phyloP scores from a whole-genome alignment of 92 coral and sea anemone species.

The Epizoanthus scotinus region DNA sequence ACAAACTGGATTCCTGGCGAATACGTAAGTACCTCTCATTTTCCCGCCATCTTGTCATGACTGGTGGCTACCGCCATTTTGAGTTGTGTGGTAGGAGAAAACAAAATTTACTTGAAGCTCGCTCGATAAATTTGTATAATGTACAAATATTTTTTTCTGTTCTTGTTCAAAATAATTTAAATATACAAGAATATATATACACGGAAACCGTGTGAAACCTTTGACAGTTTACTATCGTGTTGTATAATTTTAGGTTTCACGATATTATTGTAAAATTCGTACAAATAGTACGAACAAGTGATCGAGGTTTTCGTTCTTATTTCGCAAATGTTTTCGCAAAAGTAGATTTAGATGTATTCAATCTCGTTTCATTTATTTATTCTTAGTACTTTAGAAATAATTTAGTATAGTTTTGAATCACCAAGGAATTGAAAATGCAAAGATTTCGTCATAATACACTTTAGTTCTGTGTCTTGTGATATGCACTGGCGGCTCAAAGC shows the following conservation, averaged over 20 bases:
- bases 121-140: constrained; percentile 18
- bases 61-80: constrained; percentile 35
- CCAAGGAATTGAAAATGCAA: constrained; percentile 42
- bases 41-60: constrained; percentile 38
- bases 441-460: not conserved
- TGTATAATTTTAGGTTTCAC: constrained; percentile 8
- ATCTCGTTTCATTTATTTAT: constrained; percentile 14
- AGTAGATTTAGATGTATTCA: not conserved
- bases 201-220: not conserved
- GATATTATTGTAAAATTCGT: not conserved
- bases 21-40: constrained; percentile 31
- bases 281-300: not conserved
- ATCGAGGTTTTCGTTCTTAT: not conserved
- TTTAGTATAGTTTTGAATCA: constrained; percentile 51
- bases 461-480: not conserved
- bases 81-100: not conserved
- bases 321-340: constrained; percentile 1
- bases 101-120: not conserved
- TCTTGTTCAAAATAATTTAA: constrained; percentile 6
- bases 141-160: constrained; percentile 22
- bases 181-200: not conserved
- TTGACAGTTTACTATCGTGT: not conserved
- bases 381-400: constrained; percentile 43
- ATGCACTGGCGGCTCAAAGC: constrained; percentile 2
- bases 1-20: constrained; percentile 45